Percentiles rank a stretch among this genome's conserved stretches.
These are phyloP conservation scores for Propithecus deckenii DNA, from an alignment of 2,797 vertebrate genomes.

Conservation along the genomic window DNA sequence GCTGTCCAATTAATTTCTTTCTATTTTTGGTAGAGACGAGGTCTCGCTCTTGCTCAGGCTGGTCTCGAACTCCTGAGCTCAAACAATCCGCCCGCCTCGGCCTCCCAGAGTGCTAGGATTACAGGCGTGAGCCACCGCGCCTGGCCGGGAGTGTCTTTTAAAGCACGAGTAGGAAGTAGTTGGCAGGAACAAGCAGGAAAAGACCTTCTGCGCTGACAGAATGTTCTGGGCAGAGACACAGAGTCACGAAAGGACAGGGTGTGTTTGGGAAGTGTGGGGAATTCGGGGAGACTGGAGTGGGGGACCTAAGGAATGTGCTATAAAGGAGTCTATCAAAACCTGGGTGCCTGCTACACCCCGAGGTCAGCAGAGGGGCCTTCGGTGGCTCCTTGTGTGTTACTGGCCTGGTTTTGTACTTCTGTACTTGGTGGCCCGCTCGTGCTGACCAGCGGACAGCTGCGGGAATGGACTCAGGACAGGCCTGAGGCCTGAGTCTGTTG, in stretches of 20 bases:
- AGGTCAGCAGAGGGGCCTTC: background rate
- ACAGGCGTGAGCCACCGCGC: too few relatives aligned
- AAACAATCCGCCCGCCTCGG: too few relatives aligned
- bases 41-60: too few relatives aligned
- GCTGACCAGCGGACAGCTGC: background rate
- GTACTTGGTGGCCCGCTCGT: background rate
- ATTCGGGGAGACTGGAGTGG: background rate
- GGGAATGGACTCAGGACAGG: too few relatives aligned
- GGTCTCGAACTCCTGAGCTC: too few relatives aligned
- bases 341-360: background rate
- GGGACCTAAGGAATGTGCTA: fast-evolving
- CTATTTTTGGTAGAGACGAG: too few relatives aligned
- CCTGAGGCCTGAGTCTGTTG: background rate
- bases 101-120: too few relatives aligned
- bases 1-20: too few relatives aligned
- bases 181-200: background rate
- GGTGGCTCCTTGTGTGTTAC: background rate
- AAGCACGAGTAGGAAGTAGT: background rate
- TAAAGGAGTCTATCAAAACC: background rate
- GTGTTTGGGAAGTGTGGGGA: background rate
- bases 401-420: background rate
- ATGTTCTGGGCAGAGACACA: background rate
- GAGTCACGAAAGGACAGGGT: too few relatives aligned
- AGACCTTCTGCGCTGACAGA: background rate
- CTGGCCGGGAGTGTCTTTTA: background rate